Percentiles rank a stretch among this genome's conserved stretches.
These are phyloP conservation scores for Schrankia costaestrigalis DNA, from an alignment of 2,888 invertebrate genomes.

Conservation along the genomic window DNA sequence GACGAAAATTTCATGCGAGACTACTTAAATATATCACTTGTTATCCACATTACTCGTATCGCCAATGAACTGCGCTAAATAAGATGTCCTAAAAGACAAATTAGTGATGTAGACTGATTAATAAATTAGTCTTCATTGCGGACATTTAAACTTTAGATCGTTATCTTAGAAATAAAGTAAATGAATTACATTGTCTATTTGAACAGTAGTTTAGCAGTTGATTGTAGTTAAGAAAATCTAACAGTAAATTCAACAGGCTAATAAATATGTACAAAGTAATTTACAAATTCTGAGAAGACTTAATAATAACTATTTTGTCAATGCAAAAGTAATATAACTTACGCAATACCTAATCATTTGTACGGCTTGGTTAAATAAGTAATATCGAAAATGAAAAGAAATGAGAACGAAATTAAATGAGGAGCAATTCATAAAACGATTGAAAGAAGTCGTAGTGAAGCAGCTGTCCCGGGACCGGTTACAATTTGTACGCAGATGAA, in stretches of 20 bases:
- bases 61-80: slow-evolving; percentile 27
- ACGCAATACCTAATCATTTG: too few species aligned
- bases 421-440: slow-evolving; percentile 46
- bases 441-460: slow-evolving; percentile 34
- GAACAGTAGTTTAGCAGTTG: too few species aligned
- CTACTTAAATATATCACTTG: slow-evolving; percentile 25
- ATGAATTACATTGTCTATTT: too few species aligned
- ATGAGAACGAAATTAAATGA: slow-evolving; percentile 58
- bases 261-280: too few species aligned
- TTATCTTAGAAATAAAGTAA: too few species aligned
- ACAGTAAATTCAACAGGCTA: too few species aligned
- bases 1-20: slow-evolving; percentile 25
- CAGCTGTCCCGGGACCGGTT: slow-evolving; percentile 49
- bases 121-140: slow-evolving; percentile 23
- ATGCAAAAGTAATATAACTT: too few species aligned
- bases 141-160: slow-evolving; percentile 4
- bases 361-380: too few species aligned
- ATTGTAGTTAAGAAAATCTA: too few species aligned
- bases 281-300: too few species aligned
- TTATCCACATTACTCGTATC: slow-evolving; percentile 21
- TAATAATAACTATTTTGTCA: too few species aligned
- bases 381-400: slow-evolving; percentile 47
- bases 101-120: slow-evolving; percentile 29
- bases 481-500: slow-evolving; percentile 36
- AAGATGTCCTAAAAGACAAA: slow-evolving; percentile 31